Evolutionary conservation across 2,797 vertebrate genomes (phyloP), one percentile per base, ranked within the genome.

Genomic region (Heliangelus exortis): DNA sequence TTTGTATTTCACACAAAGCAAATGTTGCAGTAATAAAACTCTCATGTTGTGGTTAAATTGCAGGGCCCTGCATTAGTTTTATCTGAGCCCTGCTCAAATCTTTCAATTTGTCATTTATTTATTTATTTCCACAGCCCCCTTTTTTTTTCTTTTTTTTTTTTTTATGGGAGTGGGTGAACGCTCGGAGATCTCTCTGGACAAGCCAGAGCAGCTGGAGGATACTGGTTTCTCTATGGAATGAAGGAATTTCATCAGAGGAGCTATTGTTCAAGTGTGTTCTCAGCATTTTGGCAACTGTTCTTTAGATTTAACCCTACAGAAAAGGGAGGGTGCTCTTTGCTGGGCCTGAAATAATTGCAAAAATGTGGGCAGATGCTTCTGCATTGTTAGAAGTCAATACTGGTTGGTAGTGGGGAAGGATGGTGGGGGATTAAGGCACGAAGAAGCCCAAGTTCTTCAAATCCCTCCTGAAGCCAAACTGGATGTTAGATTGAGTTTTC

Each of bases 201-300:
- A 65, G 50, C 86, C 73, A 33, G 74, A 85, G 92, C 96, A 95
- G 92, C 93, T 96, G 89, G 93, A 88, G 94, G 93, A 89, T 95
- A 81, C 86, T 85, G 89, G 91, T 92, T 96, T 92, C 95, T 96
- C 93, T 90, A 81, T 74, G 89, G 84, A 95, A 90, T 78, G 79
- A 75, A 94, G 89, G 95, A 91, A 92, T 96, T 91, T 96, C 91
- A 92, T 97, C 95, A 97, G 96, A 97, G 95, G 68, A 72, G 62
- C 97, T 87, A 95, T 97, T 97, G 97, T 97, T 89, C 2, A 1
- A 1, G 78, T 78, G 61, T 92, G 94, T 94, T 95, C 92, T 88
- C 90, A 94, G 94, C 85, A 19, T 95, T 96, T 96, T 92, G 93
- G 96, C 96, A 97, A 96, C 96, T 94, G 93, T 89, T 95, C 94